Conservation (phyloP, 2,113 vertebrate genomes). For the Zapornia atra region DNA sequence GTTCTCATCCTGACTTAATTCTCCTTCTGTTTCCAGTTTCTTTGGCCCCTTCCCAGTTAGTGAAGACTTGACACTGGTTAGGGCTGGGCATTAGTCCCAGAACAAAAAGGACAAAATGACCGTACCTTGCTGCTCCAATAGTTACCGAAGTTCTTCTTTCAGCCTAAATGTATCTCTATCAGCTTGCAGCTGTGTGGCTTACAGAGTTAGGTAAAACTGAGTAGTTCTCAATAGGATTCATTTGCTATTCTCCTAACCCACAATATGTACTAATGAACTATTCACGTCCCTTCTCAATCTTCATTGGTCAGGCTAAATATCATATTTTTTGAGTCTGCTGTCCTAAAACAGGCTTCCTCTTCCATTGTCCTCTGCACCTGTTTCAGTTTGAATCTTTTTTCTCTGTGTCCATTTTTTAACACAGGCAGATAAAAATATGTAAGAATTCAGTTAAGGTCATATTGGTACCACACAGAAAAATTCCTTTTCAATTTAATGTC, state of each 20-base stretch:
- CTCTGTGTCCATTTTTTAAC: neutral
- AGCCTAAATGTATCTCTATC: neutral
- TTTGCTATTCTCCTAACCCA: neutral
- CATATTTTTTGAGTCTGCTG: neutral
- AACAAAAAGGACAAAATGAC: neutral
- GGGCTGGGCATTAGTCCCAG: neutral
- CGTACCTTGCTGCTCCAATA: neutral
- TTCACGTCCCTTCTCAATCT: neutral
- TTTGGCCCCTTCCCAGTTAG: fast-evolving
- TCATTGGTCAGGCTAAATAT: neutral
- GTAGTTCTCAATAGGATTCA: neutral
- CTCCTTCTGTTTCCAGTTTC: neutral
- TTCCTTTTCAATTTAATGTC: neutral
- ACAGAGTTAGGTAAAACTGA: neutral
- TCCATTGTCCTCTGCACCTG: neutral
- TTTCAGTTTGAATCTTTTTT: neutral
- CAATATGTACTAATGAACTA: neutral
- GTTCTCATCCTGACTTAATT: neutral
- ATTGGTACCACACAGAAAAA: conserved; percentile 12
- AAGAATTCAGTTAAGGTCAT: neutral
- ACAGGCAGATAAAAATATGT: neutral
- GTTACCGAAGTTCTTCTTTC: neutral
- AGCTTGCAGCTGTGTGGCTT: neutral
- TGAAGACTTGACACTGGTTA: neutral
- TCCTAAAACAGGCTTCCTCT: neutral